Base-by-base conservation (phyloP, 1,140 invertebrate genomes). In the Ostrea denselamellosa region DNA sequence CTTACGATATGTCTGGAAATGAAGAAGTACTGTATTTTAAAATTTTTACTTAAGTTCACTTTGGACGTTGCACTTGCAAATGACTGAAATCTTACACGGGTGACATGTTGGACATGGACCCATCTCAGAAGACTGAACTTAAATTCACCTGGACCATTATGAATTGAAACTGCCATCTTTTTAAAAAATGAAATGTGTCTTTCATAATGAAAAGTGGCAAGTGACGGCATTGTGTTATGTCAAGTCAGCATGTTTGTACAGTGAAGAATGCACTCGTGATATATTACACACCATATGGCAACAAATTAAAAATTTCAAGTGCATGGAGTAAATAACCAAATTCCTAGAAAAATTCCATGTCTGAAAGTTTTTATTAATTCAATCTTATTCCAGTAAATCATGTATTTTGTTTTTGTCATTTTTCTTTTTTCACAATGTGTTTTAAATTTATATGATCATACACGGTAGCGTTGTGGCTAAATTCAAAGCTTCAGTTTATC, bases 51-150 rank as follows among this genome's bases (percentile, higher is more conserved):
- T 5, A 44, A 44, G 34, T 44, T 44, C 34, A 44, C 34, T 62
- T 62, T 19, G 1, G 56, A 7, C 5, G 56, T 62, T 62, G n/a
- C 17, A n/a, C n/a, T 62, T 62, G 56, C 56, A 62, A 7, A 2
- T 62, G 34, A 44, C 5, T 44, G 56, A 62, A 62, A 17, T 62
- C 17, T 62, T 62, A 62, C 19, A 44, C 54, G n/a, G 19, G 34
- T 65, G 51, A 52, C 54, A 58, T 17, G 14, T 83, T 82, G 44
- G 53, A 28, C 68, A 84, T 19, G 53, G 54, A 85, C 56, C 51
- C 68, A 14, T 65, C n/a, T 52, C 44, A 22, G 19, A 51, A 65
- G 17, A 65, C 52, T 52, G 53, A 22, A 82, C 52, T 82, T 44
- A 44, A 44, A 44, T 44, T 44, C n/a, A 17, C 52, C 34, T 44